Evolutionary conservation across 1,140 invertebrate species (phyloP).

Genomic region (Grapholita molesta): DNA sequence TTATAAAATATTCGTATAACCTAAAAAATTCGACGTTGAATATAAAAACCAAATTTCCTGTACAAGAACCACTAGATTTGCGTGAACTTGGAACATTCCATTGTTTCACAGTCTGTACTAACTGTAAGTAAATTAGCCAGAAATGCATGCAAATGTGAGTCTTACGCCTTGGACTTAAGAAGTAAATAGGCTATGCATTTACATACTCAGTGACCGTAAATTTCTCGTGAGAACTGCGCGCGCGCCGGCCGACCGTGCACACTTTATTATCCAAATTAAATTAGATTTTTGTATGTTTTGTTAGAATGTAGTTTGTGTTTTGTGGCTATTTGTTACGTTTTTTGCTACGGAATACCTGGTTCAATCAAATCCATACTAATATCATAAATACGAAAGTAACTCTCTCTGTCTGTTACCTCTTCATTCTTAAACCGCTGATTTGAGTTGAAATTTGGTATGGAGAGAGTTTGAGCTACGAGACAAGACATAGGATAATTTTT

Average conservation of each 20-base stretch:
- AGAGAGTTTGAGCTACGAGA: too few species aligned
- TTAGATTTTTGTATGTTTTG: constrained; percentile 37
- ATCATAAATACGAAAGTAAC: too few species aligned
- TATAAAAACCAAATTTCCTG: constrained; percentile 7
- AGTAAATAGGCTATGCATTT: constrained; percentile 36
- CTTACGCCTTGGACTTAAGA: neutral
- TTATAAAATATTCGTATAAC: neutral
- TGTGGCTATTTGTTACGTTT: constrained; percentile 2
- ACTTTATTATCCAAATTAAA: constrained; percentile 61
- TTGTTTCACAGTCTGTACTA: constrained; percentile 33
- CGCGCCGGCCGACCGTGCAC: constrained; percentile 44
- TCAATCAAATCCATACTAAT: too few species aligned
- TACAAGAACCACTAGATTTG: neutral
- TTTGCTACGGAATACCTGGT: neutral
- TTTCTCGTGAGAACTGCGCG: constrained; percentile 67
- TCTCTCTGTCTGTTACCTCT: too few species aligned
- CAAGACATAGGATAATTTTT: too few species aligned
- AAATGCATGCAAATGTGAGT: constrained; percentile 32
- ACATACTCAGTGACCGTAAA: constrained; percentile 70
- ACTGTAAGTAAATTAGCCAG: constrained; percentile 59
- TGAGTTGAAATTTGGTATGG: too few species aligned
- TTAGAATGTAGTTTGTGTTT: neutral
- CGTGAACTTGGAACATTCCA: constrained; percentile 21
- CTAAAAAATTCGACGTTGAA: neutral
- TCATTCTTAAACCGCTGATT: too few species aligned